These are phyloP conservation scores for Tanypteryx hageni DNA, from an alignment of 2,888 invertebrate species.

Conservation along the genomic window DNA sequence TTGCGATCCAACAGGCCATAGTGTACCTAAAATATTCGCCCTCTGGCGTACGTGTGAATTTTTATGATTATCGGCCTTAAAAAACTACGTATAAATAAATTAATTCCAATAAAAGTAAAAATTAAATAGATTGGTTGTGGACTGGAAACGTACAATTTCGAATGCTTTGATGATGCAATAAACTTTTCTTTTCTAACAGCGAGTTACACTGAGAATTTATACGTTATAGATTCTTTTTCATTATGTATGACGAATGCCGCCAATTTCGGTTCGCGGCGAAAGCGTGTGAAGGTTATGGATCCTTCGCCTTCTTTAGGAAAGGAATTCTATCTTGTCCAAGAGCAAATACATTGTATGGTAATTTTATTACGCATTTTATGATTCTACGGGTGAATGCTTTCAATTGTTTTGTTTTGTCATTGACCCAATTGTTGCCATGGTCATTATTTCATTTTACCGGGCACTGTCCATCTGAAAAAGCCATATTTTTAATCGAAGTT, in stretches of 20 bases:
- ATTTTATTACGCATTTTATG: conserved; percentile 16
- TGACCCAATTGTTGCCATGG: background rate
- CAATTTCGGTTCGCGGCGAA: background rate
- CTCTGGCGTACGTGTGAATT: no score
- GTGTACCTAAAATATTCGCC: no score
- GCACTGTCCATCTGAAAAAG: background rate
- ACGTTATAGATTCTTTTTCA: no score
- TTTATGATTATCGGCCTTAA: no score
- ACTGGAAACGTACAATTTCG: no score
- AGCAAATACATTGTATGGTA: background rate
- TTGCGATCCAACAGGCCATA: no score
- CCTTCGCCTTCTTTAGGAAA: background rate
- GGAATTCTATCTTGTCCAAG: background rate
- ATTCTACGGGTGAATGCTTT: background rate
- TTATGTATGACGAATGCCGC: background rate
- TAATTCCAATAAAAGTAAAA: no score
- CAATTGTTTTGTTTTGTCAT: conserved; percentile 26
- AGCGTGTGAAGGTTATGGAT: conserved; percentile 5
- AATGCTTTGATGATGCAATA: no score
- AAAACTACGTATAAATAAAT: no score
- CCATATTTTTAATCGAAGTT: background rate
- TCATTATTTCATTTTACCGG: background rate
- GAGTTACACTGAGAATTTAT: no score
- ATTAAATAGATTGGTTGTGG: no score
- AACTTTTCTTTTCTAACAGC: no score